These are phyloP conservation scores for Drosophila phalerata DNA, from an alignment of 2,888 invertebrate species.

Conservation along the genomic window DNA sequence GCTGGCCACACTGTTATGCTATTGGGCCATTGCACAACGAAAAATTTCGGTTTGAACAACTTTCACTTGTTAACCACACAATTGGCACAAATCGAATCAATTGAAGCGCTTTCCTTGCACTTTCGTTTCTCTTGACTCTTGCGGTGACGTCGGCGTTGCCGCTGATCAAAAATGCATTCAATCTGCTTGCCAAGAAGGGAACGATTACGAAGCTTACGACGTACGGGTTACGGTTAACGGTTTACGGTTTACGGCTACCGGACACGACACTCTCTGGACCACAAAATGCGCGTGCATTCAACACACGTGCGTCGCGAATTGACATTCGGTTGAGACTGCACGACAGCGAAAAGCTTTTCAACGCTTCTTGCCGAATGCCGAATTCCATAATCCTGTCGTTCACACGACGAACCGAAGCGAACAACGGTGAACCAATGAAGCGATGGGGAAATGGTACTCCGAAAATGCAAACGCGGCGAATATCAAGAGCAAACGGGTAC, in stretches of 20 bases:
- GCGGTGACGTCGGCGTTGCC: conserved; percentile 7
- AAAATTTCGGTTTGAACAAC: conserved; percentile 23
- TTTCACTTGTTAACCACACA: conserved; percentile 52
- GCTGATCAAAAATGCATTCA: conserved; percentile 62
- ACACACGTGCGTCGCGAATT: conserved; percentile 72
- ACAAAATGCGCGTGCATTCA: conserved; percentile 17
- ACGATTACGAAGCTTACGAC: conserved; percentile 29
- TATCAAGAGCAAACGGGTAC: conserved; percentile 14
- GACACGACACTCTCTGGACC: conserved; percentile 32
- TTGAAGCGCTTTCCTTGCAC: conserved; percentile 54
- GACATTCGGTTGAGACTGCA: conserved; percentile 60
- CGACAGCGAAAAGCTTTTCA: conserved; percentile 55
- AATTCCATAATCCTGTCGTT: conserved; percentile 19
- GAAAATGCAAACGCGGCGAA: conserved; percentile 52
- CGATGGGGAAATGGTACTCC: conserved; percentile 36
- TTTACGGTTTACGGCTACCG: conserved; percentile 11
- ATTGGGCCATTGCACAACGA: conserved; percentile 21
- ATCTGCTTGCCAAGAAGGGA: conserved; percentile 30
- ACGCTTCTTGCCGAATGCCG: conserved; percentile 33
- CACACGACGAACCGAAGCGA: conserved; percentile 13
- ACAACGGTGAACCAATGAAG: conserved; percentile 2
- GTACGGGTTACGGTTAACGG: too few relatives aligned
- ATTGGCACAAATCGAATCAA: conserved; percentile 55
- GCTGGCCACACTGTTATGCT: conserved; percentile 30
- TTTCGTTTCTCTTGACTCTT: conserved; percentile 38